Conservation (phyloP, 2,888 invertebrate species). For the Watsonalla binaria region DNA sequence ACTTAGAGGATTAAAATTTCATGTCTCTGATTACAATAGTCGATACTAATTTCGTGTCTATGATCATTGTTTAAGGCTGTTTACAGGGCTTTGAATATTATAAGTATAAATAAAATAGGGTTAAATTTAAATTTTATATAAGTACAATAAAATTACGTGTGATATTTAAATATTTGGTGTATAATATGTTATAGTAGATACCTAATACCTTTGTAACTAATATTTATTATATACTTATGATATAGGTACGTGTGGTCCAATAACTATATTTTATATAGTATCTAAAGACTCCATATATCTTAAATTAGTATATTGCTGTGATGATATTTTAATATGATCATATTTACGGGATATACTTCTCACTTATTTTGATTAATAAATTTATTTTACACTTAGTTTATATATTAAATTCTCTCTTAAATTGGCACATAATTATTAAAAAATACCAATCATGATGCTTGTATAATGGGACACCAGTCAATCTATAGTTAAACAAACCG, state of each 20-base stretch:
- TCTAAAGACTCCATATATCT: conserved; percentile 24
- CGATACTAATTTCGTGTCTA: too few relatives aligned
- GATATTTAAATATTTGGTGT: conserved; percentile 14
- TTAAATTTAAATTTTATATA: conserved; percentile 4
- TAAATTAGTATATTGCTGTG: conserved; percentile 38
- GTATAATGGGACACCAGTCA: background rate
- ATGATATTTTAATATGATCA: conserved; percentile 38
- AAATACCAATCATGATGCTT: conserved; percentile 2
- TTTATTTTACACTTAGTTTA: conserved; percentile 27
- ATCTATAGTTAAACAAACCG: background rate
- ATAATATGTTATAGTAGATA: conserved; percentile 5
- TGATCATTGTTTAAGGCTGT: too few relatives aligned
- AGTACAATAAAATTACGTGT: conserved; percentile 7
- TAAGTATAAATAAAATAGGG: too few relatives aligned
- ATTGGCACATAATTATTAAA: conserved; percentile 55
- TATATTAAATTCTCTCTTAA: conserved; percentile 68
- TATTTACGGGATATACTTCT: conserved; percentile 45
- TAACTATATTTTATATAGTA: conserved; percentile 22
- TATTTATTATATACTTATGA: background rate
- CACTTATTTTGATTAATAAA: conserved; percentile 28
- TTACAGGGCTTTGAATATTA: too few relatives aligned
- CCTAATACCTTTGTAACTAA: conserved; percentile 9
- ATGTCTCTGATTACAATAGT: too few relatives aligned
- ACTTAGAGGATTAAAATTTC: too few relatives aligned
- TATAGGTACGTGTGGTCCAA: conserved; percentile 32